Evolutionary conservation across 2,797 vertebrate species (phyloP).

Genomic region (Sebastes baramenuke): DNA sequence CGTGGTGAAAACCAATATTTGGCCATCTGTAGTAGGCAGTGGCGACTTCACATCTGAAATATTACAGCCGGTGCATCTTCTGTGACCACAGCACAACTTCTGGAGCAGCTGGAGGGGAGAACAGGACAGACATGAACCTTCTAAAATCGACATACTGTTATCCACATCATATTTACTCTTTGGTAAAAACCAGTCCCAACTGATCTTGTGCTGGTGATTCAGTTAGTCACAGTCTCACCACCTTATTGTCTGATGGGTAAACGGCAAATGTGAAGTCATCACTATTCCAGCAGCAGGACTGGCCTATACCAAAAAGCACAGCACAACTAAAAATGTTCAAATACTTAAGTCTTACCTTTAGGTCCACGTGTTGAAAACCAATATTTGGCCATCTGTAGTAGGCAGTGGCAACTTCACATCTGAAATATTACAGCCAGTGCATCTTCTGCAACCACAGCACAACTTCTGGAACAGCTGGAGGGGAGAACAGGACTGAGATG

Average conservation of each 20-base stretch:
- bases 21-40: no score
- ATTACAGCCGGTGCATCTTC: background rate
- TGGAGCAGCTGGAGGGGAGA: background rate
- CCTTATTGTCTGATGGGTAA: constrained; percentile 87
- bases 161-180: background rate
- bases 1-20: no score
- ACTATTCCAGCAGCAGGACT: constrained; percentile 38
- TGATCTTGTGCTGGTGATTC: constrained; percentile 59
- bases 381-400: background rate
- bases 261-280: constrained; percentile 78
- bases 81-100: background rate
- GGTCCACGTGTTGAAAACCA: background rate
- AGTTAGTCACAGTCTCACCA: constrained; percentile 81
- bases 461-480: background rate
- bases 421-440: background rate
- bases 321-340: fast-evolving
- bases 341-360: constrained; percentile 20
- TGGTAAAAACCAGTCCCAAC: background rate
- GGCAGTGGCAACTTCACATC: background rate
- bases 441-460: background rate
- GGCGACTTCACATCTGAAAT: no score
- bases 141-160: background rate
- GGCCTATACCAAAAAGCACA: background rate
- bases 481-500: fast-evolving
- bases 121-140: fast-evolving